Conservation (phyloP, 1,140 invertebrate genomes). For the Meloidogyne floridensis region DNA sequence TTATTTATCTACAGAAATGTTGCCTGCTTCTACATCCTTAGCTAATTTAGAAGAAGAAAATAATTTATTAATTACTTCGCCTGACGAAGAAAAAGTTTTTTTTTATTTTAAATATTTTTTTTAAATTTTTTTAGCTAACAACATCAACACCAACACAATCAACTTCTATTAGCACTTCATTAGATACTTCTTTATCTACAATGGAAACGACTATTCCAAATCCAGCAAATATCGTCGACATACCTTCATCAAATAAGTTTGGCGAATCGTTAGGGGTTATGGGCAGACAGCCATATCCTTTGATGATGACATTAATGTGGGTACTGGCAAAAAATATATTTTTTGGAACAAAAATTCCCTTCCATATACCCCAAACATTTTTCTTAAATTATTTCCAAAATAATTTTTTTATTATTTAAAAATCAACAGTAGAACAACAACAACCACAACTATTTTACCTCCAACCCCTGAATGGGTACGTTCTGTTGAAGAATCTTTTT, state of each 20-base stretch:
- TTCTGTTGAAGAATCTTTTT: conserved; percentile 34
- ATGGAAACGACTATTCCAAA: neutral
- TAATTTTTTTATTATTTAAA: neutral
- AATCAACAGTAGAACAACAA: conserved; percentile 36
- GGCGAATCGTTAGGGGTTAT: neutral
- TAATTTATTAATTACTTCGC: too few species aligned
- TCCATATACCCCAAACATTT: neutral
- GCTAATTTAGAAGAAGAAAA: neutral
- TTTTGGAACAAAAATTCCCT: neutral
- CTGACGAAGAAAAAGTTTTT: conserved; percentile 6
- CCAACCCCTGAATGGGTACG: conserved; percentile 41
- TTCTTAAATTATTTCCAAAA: neutral
- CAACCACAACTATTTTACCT: conserved; percentile 43
- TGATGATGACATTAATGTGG: conserved; percentile 31
- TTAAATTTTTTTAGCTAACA: neutral
- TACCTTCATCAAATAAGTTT: neutral
- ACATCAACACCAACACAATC: neutral
- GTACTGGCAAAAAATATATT: neutral
- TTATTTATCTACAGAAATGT: too few species aligned
- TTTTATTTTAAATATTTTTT: neutral
- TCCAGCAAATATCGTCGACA: neutral
- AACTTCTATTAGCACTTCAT: neutral
- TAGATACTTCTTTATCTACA: neutral
- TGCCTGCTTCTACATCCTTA: neutral
- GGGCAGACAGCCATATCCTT: conserved; percentile 11